Conservation (phyloP, 2,888 invertebrate genomes). For the Caradrina clavipalpis region DNA sequence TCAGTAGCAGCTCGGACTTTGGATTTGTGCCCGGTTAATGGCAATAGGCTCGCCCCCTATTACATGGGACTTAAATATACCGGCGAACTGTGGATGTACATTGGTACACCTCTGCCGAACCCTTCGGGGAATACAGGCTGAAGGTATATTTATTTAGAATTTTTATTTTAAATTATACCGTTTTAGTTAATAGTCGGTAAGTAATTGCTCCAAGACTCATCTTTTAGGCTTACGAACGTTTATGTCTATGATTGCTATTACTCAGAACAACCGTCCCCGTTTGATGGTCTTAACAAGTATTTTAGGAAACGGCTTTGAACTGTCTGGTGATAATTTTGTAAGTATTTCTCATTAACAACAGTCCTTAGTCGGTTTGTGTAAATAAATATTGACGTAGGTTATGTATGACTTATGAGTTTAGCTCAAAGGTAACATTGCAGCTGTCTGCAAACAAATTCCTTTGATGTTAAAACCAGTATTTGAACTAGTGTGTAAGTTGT, state of each 20-base stretch:
- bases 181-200: constrained; percentile 31
- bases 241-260: not conserved
- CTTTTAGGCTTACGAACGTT: not conserved
- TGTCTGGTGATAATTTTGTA: not conserved
- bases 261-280: not conserved
- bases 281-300: constrained; percentile 3
- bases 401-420: too few species aligned
- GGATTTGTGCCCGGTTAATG: too few species aligned
- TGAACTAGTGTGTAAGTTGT: not conserved
- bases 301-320: constrained; percentile 19
- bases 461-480: not conserved
- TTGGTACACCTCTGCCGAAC: too few species aligned
- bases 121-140: too few species aligned
- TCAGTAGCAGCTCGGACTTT: too few species aligned
- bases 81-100: too few species aligned
- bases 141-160: too few species aligned
- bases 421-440: not conserved
- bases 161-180: constrained; percentile 27
- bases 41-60: too few species aligned
- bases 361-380: constrained; percentile 1
- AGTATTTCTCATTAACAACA: constrained; percentile 3
- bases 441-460: constrained; percentile 2
- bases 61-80: too few species aligned
- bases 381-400: constrained; percentile 29
- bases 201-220: constrained; percentile 23